Base-by-base conservation (phyloP, 2,888 invertebrate genomes). In the Drosophila limbata region DNA sequence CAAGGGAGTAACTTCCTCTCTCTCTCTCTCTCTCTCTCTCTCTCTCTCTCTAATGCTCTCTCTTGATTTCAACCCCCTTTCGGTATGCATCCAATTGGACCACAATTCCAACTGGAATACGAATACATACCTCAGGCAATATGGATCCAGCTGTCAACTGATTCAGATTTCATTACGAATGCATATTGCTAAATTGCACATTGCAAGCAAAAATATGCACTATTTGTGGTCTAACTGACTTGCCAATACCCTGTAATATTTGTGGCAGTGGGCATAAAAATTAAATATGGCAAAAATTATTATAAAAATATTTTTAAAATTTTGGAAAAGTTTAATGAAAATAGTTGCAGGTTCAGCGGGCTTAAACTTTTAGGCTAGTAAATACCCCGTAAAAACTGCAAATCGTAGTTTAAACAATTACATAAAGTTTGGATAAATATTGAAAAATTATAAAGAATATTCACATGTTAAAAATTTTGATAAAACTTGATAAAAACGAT, bases 21-120 rank as follows among this genome's bases (percentile, higher is more conserved):
- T n/a, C n/a, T n/a, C n/a, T n/a, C n/a, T n/a, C 31, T 40, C 53
- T 25, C 37, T 13, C 40, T 21, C 21, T 9, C 10, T 13, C 44
- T 59, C 57, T 39, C 48, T 17, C 45, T 9, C 19, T 11, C 19
- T 39, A 21, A 13, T 21, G 21, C 13, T 15, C 31, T 15, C 3
- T 17, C 40, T 56, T 56, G 5, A 10, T 44, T 31, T 50, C 48
- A 48, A 48, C 50, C 81, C 79, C 66, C 57, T 50, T 28, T 31
- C 15, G 9, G 17, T 1, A 3, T 21, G 15, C 39, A 39, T 50
- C 59, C 81, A 77, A 61, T 72, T 77, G 77, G 73, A 76, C 44
- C 59, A 39, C 0, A 10, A 51, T 52, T 65, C 69, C 51, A 62
- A 61, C 65, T 69, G 61, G 69, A 61, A 8, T 56, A 33, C 11